Evolutionary conservation across 1,140 invertebrate genomes (phyloP), one percentile per base, ranked within the genome.

Genomic region (Drosophila mauritiana): DNA sequence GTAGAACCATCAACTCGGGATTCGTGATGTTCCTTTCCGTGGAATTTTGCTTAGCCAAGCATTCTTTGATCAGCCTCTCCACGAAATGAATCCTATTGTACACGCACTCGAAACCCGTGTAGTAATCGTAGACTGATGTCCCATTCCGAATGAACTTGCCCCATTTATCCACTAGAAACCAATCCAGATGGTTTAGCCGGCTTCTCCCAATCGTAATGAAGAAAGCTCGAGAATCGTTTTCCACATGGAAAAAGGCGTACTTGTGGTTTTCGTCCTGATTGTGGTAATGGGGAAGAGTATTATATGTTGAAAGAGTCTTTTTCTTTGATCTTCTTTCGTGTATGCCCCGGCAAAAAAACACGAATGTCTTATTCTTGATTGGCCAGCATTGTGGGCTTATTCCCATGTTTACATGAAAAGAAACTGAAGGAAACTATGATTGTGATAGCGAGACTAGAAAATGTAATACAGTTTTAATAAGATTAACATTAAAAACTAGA

Each of bases 181-280:
- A 45, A 17, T 39, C 27, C 11, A 46, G 6, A 31, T 11, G 11
- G 34, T 48, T 7, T 7, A 52, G 49, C 5, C 49, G 27, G 15
- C 49, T 52, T n/a, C 3, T 52, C 3, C 49, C 49, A 7, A 64
- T 36, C 0, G 31, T 37, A 7, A 55, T 55, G 13, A 64, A 64
- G n/a, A 36, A 43, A 12, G 20, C 36, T 40, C 37, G 36, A 10
- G 8, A 8, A n/a, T 39, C n/a, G n/a, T 54, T 12, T n/a, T 40
- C 13, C 13, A 40, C 27, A 11, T 52, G 49, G 27, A 52, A 52
- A 15, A 52, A 52, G 27, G 49, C 11, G 11, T 36, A 52, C 27
- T 10, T 20, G 49, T 49, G 25, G 8, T 20, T 6, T 12, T 20
- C 6, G 31, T 36, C 1, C 0, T 52, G 15, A 13, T 36, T 36